Evolutionary conservation across 2,888 invertebrate species (phyloP).

Genomic region (Mechanitis messenoides): DNA sequence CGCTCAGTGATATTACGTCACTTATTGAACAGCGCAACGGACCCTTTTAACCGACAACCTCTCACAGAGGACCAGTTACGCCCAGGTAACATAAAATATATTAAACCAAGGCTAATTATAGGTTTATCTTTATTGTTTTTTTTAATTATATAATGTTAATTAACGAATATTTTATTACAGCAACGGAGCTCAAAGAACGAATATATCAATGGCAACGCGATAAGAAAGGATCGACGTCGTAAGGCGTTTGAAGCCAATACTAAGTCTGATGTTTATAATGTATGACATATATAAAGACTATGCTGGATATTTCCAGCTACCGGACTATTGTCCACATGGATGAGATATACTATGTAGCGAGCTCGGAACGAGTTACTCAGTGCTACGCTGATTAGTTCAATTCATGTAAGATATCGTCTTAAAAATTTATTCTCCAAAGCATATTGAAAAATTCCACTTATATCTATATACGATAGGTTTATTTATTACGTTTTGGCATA

Average conservation of each 20-base stretch:
- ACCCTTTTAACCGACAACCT: constrained; percentile 98
- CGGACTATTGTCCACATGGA: constrained; percentile 68
- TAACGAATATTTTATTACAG: constrained; percentile 64
- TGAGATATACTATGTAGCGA: constrained; percentile 64
- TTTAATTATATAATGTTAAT: background rate
- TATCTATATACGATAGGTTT: too few species aligned
- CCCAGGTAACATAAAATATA: constrained; percentile 79
- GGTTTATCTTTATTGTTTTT: background rate
- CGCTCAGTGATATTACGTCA: constrained; percentile 94
- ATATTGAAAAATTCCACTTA: too few species aligned
- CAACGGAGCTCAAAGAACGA: constrained; percentile 88
- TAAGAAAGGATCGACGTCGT: constrained; percentile 76
- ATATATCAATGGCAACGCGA: constrained; percentile 92
- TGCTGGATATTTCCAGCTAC: constrained; percentile 53
- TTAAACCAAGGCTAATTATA: too few species aligned
- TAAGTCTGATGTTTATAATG: constrained; percentile 72
- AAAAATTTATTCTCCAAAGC: too few species aligned
- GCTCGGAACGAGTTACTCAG: constrained; percentile 1
- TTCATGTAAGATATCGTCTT: too few species aligned
- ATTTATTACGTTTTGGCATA: too few species aligned
- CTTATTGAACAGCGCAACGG: constrained; percentile 95
- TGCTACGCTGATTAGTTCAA: background rate
- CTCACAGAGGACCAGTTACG: constrained; percentile 95
- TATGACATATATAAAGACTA: constrained; percentile 62
- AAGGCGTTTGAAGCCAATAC: constrained; percentile 52